A percentile compares a stretch with the other conserved stretches of the same genome.
Evolutionary conservation across 2,888 invertebrate genomes (phyloP).

Genomic region (Tetragnatha montana): DNA sequence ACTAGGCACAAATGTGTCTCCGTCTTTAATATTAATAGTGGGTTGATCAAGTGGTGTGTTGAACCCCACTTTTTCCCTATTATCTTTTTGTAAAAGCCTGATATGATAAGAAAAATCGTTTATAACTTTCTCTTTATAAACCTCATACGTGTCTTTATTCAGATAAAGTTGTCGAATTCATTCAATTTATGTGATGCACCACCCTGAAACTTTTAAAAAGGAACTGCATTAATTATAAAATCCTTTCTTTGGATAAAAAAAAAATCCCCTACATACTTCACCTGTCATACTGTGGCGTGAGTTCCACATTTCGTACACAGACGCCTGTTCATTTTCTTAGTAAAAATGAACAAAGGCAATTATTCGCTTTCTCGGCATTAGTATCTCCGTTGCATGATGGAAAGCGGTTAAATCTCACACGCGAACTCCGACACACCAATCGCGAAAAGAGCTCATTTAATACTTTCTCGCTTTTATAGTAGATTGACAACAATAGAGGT

Average conservation of each 20-base stretch:
- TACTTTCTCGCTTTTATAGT: background rate
- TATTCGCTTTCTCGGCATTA: background rate
- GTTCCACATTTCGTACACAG: background rate
- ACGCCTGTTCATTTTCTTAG: background rate
- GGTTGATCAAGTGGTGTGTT: too few relatives aligned
- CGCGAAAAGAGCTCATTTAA: background rate
- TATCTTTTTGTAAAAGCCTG: too few relatives aligned
- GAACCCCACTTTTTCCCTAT: too few relatives aligned
- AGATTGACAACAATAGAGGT: too few relatives aligned
- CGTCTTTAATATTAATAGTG: too few relatives aligned
- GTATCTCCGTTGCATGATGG: background rate
- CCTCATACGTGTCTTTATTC: too few relatives aligned
- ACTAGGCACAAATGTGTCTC: too few relatives aligned
- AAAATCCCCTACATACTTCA: background rate
- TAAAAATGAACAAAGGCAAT: background rate
- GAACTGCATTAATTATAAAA: background rate
- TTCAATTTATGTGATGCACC: too few relatives aligned
- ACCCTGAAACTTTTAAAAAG: background rate
- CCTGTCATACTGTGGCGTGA: background rate
- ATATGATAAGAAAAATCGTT: too few relatives aligned
- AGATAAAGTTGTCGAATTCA: too few relatives aligned
- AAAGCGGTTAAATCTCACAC: background rate
- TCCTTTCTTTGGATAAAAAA: background rate
- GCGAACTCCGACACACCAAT: background rate
- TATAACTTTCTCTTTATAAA: too few relatives aligned